Evolutionary conservation across 1,140 invertebrate genomes (phyloP).

Genomic region (Mylabris phalerata): DNA sequence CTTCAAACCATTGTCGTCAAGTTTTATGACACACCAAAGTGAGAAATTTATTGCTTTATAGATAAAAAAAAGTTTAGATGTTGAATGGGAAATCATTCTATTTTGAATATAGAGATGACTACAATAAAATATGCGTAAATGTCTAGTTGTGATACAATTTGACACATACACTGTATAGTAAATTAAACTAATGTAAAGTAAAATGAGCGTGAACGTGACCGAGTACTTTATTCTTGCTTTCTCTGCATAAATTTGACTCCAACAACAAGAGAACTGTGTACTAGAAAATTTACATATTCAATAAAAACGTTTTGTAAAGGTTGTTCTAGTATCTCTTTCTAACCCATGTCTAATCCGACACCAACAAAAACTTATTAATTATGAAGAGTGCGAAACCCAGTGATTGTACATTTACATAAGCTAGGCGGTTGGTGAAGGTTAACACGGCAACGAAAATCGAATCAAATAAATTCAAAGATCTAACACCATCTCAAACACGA

Average conservation of each 20-base stretch:
- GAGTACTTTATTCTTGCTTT: slow-evolving; percentile 4
- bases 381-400: slow-evolving; percentile 1
- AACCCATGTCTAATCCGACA: background rate
- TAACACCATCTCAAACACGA: no score
- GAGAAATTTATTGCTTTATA: slow-evolving; percentile 27
- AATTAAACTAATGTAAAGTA: slow-evolving; percentile 2
- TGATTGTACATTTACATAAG: background rate
- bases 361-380: slow-evolving; percentile 5
- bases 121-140: background rate
- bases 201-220: slow-evolving; percentile 8
- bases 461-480: no score
- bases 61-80: background rate
- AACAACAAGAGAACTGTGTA: background rate
- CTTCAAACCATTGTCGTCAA: slow-evolving; percentile 27
- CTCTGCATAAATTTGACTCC: slow-evolving; percentile 1
- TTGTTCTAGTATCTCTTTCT: no score
- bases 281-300: slow-evolving; percentile 1
- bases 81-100: background rate
- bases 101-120: background rate
- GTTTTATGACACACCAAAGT: slow-evolving; percentile 27
- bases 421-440: no score
- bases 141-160: background rate
- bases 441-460: no score
- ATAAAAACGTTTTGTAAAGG: slow-evolving; percentile 3
- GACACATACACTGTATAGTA: slow-evolving; percentile 1